Conservation (phyloP, 92 coral and sea anemone genomes). For the Blastomussa wellsi region DNA sequence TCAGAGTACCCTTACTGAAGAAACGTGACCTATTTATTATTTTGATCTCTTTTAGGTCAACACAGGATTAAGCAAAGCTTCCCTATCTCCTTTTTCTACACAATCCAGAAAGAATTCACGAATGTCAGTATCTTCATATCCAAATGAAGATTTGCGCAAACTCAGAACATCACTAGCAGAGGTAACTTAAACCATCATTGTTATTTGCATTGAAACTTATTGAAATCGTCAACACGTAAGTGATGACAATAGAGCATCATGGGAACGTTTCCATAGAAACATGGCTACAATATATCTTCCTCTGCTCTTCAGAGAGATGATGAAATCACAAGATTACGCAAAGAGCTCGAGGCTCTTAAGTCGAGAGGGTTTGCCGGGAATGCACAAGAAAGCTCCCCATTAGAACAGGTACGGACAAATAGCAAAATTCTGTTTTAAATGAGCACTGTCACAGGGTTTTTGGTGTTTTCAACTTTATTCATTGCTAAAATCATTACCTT, state of each 20-base stretch:
- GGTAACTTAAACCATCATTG: constrained; percentile 23
- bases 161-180: constrained; percentile 16
- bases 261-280: neutral
- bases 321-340: constrained; percentile 21
- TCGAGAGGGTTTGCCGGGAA: neutral
- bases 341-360: constrained; percentile 21
- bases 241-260: too few species aligned
- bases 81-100: constrained; percentile 8
- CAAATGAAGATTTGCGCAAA: constrained; percentile 20
- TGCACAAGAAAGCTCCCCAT: neutral
- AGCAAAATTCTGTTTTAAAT: neutral
- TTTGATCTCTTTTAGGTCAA: constrained; percentile 12
- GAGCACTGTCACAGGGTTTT: too few species aligned
- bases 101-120: constrained; percentile 20
- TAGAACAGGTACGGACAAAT: neutral
- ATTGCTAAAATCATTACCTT: too few species aligned
- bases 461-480: too few species aligned
- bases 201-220: too few species aligned
- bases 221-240: too few species aligned
- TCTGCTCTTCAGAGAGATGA: constrained; percentile 29
- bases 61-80: constrained; percentile 21
- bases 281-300: neutral
- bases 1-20: neutral
- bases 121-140: neutral
- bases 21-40: neutral